Conservation (phyloP, 2,113 vertebrate species). For the Leptosomus discolor region DNA sequence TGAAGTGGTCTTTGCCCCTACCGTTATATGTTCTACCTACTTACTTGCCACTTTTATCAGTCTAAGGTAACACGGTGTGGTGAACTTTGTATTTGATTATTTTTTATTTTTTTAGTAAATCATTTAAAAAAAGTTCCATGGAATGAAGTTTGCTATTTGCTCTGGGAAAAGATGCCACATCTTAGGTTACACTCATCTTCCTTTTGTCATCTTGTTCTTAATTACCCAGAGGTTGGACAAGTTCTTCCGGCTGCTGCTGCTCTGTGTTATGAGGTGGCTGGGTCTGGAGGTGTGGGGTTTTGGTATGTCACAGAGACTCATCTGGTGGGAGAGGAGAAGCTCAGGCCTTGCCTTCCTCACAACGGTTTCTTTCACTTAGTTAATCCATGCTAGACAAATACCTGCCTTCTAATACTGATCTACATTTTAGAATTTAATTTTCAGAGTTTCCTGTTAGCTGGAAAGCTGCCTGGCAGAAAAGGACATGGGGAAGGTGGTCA, state of each 20-base stretch:
- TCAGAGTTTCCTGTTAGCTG: background rate
- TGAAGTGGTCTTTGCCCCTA: background rate
- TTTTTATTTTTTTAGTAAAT: background rate
- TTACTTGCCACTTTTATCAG: background rate
- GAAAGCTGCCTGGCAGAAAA: too few relatives aligned
- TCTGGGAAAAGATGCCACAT: background rate
- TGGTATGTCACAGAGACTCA: rapidly evolving
- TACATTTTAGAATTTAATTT: background rate
- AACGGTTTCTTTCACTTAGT: background rate
- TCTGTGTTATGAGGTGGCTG: background rate
- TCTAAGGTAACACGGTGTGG: background rate
- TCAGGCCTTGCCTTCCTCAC: background rate
- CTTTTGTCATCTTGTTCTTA: background rate
- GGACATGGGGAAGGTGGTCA: too few relatives aligned
- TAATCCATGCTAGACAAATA: background rate
- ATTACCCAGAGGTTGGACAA: background rate
- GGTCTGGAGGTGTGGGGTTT: background rate
- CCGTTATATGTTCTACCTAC: background rate
- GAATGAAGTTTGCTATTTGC: background rate
- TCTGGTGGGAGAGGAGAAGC: background rate
- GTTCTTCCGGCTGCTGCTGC: background rate
- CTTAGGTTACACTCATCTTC: background rate
- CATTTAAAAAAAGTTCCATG: background rate
- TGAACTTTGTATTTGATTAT: background rate
- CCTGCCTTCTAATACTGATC: background rate